Base-by-base conservation (phyloP, 2,888 invertebrate species). In the Belgica antarctica region DNA sequence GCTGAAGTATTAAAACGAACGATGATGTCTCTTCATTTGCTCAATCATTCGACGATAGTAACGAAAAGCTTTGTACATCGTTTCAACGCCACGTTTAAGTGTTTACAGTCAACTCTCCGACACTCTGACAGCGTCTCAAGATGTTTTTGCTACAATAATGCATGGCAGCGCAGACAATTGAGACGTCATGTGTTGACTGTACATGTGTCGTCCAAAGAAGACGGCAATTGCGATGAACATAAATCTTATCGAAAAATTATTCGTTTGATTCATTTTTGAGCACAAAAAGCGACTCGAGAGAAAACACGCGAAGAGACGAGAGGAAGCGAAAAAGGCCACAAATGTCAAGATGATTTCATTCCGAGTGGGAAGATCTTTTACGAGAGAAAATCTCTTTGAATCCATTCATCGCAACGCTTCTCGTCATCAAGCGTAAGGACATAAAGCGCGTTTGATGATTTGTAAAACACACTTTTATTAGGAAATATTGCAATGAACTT, bases 321-420 rank as follows among this genome's bases (percentile, higher is more conserved):
- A 52, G 52, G 22, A 52, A 52, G 22, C 52, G 52, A 8, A 52
- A 52, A 52, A 52, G 52, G 52, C 22, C 52, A 22, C 12, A 52
- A 52, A 52, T 52, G 52, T 52, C 52, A 22, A 52, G 52, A 52
- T 52, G 52, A 52, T 52, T 52, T 52, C 52, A 52, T 52, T 52
- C 12, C 22, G 22, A 52, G 52, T 52, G 52, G 52, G 52, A 17
- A 22, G 22, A 52, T 22, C 19, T 22, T 31, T 52, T 52, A 52
- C 3, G 41, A n/a, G n/a, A n/a, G n/a, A n/a, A n/a, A n/a, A n/a
- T n/a, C n/a, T n/a, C n/a, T n/a, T n/a, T n/a, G n/a, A n/a, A n/a
- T n/a, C n/a, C 41, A 15, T 41, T 41, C 41, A 41, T 41, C 15
- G 15, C n/a, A 41, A 41, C 41, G 41, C 41, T 41, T 15, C 41